Evolutionary conservation across 2,888 invertebrate species (phyloP), one percentile per base, ranked within the genome.

Genomic region (Anodontia alba): DNA sequence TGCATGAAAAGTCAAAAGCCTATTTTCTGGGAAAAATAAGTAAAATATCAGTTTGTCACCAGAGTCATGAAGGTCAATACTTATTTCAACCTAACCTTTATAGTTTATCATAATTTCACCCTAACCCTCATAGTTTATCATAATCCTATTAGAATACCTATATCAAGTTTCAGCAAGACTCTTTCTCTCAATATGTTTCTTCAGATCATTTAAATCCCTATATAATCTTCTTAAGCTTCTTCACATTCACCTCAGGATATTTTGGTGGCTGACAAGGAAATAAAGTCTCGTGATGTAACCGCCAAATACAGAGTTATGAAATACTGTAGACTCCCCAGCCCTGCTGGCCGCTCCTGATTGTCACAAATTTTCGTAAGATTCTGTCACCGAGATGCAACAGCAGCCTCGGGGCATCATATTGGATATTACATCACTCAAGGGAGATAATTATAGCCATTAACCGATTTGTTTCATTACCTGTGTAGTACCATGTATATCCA

Each of bases 121-220:
- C n/a, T n/a, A n/a, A n/a, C n/a, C n/a, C n/a, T n/a, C n/a, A n/a
- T n/a, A n/a, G n/a, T n/a, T n/a, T n/a, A n/a, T 3, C 17, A 49
- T 54, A 54, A 54, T 54, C 54, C 54, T 54, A 54, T 54, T 26
- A 54, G 23, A 54, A 54, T 54, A 54, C 26, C 54, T 54, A 8
- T n/a, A 7, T 54, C 54, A 54, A 26, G 54, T 54, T 54, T 26
- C 54, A 54, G 54, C 54, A 54, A 54, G 54, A 23, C 26, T 54
- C 54, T 54, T 49, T 49, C 26, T 26, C 26, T 8, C 54, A 54
- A 54, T 54, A 54, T 54, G 23, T 26, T 3, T 26, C 54, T 12
- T 54, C 23, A 54, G 26, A 54, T 54, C 5, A 8, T 54, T 26
- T 8, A 54, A 54, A 54, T 54, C 23, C 54, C 23, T 26, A n/a